Evolutionary conservation across 2,797 vertebrate genomes (phyloP).

Genomic region (Nyctibius grandis): DNA sequence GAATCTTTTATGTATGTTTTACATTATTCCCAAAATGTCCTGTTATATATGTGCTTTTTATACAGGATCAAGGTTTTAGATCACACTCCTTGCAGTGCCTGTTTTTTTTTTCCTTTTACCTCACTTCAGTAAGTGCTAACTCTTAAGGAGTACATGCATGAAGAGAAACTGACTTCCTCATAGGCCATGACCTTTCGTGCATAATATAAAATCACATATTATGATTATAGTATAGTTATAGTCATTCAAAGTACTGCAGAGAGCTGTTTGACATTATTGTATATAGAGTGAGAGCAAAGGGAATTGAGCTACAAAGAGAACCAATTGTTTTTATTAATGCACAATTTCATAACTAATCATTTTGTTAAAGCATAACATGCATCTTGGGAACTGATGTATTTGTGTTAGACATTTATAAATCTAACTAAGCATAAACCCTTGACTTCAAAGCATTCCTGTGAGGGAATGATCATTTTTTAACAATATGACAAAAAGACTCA

Average conservation of each 20-base stretch:
- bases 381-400: constrained; percentile 43
- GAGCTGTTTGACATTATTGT: constrained; percentile 46
- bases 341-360: constrained; percentile 52
- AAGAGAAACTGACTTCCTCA: constrained; percentile 43
- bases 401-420: constrained; percentile 50
- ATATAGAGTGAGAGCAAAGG: constrained; percentile 43
- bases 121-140: neutral
- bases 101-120: neutral
- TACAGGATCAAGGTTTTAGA: neutral
- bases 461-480: constrained; percentile 24
- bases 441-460: constrained; percentile 63
- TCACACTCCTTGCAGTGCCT: neutral
- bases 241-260: constrained; percentile 28
- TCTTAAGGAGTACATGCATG: neutral
- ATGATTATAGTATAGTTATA: constrained; percentile 7
- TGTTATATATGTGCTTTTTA: neutral
- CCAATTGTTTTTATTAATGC: constrained; percentile 62
- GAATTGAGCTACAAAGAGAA: constrained; percentile 58
- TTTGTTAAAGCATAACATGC: constrained; percentile 19
- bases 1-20: neutral
- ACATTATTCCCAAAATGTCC: neutral
- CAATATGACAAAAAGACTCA: neutral
- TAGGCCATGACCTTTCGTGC: constrained; percentile 21
- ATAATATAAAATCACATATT: constrained; percentile 52
- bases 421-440: constrained; percentile 52